Evolutionary conservation across 2,888 invertebrate species (phyloP).

Genomic region (Pollenia amentaria): DNA sequence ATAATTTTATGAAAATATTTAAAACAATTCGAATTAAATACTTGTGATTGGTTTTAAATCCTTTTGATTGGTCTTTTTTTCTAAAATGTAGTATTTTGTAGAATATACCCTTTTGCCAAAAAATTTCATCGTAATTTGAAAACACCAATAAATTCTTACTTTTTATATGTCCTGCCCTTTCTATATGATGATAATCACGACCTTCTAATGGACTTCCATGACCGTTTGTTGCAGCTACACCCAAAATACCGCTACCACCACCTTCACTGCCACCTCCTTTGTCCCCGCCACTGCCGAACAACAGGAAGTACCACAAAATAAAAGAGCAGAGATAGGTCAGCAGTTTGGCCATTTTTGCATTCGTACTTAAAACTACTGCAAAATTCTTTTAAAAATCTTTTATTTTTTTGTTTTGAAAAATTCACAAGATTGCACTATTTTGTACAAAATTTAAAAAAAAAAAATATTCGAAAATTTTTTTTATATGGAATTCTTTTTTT

Average conservation of each 20-base stretch:
- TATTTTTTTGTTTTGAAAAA: not conserved
- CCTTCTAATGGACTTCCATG: constrained; percentile 82
- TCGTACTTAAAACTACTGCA: constrained; percentile 21
- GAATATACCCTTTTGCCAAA: not conserved
- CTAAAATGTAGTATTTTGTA: too few relatives aligned
- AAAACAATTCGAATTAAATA: too few relatives aligned
- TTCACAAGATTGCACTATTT: not conserved
- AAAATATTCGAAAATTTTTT: not conserved
- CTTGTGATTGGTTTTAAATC: too few relatives aligned
- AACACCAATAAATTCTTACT: constrained; percentile 77
- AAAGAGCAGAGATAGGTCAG: constrained; percentile 79
- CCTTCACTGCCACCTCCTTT: constrained; percentile 48
- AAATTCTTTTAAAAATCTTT: constrained; percentile 3
- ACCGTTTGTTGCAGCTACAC: constrained; percentile 80
- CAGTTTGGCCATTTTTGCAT: constrained; percentile 80
- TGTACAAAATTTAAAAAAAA: not conserved
- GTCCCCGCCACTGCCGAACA: constrained; percentile 76
- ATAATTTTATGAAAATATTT: too few relatives aligned
- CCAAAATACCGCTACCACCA: constrained; percentile 60
- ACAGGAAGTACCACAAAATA: constrained; percentile 81
- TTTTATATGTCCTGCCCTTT: constrained; percentile 82
- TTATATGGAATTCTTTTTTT: not conserved
- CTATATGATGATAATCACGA: constrained; percentile 81
- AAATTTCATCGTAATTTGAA: not conserved
- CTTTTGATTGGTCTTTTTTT: too few relatives aligned